Conservation (phyloP, 2,797 vertebrate genomes). For the Silurus aristotelis region DNA sequence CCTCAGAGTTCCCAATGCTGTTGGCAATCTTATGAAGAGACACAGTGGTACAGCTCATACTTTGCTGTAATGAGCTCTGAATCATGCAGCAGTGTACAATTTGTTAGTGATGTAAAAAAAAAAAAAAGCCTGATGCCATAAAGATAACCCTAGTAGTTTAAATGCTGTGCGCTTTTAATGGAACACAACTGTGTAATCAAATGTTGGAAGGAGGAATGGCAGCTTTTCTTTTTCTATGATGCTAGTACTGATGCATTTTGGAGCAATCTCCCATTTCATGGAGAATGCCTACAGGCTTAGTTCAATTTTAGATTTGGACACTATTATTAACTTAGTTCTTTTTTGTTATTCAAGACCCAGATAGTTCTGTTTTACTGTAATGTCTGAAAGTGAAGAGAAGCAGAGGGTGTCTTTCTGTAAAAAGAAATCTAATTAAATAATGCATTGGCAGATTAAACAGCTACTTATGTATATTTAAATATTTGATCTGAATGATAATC, state of each 20-base stretch:
- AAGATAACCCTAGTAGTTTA: neutral
- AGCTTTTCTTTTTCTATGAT: neutral
- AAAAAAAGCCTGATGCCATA: neutral
- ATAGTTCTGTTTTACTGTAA: neutral
- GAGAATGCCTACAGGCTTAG: neutral
- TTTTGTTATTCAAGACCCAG: neutral
- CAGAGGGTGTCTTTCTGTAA: neutral
- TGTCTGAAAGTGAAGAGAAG: neutral
- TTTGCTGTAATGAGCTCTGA: constrained; percentile 25
- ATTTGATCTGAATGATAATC: neutral
- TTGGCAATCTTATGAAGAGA: constrained; percentile 29
- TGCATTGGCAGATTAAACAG: neutral
- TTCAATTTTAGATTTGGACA: constrained; percentile 18
- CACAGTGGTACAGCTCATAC: constrained; percentile 40
- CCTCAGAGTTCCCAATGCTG: constrained; percentile 20
- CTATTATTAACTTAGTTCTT: constrained; percentile 8
- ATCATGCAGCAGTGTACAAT: neutral
- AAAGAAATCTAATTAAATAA: neutral
- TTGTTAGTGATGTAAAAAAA: neutral
- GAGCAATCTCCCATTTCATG: neutral
- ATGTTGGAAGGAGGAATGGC: neutral
- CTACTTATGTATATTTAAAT: neutral
- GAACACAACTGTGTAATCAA: neutral
- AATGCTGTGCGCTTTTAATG: constrained; percentile 16
- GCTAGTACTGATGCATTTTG: constrained; percentile 16